Evolutionary conservation across 2,113 vertebrate species (phyloP), one percentile per base, ranked within the genome.

Genomic region (Corvus cornix): DNA sequence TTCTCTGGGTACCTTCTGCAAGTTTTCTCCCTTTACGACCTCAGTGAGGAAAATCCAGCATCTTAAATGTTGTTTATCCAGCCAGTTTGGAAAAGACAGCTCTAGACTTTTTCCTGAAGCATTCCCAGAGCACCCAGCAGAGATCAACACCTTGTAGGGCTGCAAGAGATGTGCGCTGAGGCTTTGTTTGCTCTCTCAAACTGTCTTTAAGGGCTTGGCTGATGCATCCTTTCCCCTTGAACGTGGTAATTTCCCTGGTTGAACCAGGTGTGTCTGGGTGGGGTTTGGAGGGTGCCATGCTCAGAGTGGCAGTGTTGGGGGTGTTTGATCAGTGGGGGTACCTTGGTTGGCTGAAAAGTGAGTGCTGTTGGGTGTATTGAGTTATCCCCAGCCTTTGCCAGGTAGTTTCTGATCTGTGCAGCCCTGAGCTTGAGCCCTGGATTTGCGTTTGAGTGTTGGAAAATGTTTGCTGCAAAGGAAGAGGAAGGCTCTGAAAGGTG

Each of bases 1-100:
- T 98, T 98, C 97, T 98, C 97, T 84, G 46, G 95, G 95, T 93
- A 92, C 96, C 96, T 98, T 90, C 96, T 90, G 95, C 72, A 95
- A 70, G 59, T 90, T 95, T 74, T 58, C 93, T 97, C 89, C 96
- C 89, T 96, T 97, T 67, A 63, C 13, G 62, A 85, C 78, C 75
- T 97, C 51, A 9, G 20, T 19, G 56, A 96, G 92, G 90, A 79
- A 95, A 96, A 95, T 82, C 84, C 35, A 49, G 90, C 86, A 86
- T 96, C 78, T 76, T 89, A 96, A 96, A 96, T 51, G 16, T 62
- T 62, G 21, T 91, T 60, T 82, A 93, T 84, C 64, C 76, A 46
- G 53, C 30, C 79, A 5, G 4, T 88, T 91, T 8, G 11, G 19
- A 86, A 84, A 90, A 78, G 67, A 55, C 72, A 70, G 7, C 72